phyloP scores from a whole-genome alignment of 2,113 vertebrate species.

The Bos javanicus region DNA sequence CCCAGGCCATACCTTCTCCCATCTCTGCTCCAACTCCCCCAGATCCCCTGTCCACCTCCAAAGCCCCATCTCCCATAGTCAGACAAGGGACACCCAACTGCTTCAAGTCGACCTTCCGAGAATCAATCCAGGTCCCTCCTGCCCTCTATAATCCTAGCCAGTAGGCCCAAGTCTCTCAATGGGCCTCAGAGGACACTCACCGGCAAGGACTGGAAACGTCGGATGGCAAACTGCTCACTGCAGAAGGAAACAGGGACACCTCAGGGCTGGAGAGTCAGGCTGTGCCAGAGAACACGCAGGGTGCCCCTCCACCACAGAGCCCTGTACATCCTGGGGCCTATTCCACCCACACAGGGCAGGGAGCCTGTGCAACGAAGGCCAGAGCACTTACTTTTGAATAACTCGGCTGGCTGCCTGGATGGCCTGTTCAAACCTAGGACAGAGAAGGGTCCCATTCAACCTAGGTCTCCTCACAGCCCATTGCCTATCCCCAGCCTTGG shows the following conservation, averaged over 20 bases:
- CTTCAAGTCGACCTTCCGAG: not conserved
- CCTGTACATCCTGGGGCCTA: not conserved
- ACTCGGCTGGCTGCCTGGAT: constrained; percentile 77
- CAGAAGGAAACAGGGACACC: not conserved
- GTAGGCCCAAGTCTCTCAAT: not conserved
- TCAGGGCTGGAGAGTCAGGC: not conserved
- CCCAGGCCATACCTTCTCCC: not conserved
- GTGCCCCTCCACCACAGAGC: not conserved
- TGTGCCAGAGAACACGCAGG: no score
- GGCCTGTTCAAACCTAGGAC: constrained; percentile 86
- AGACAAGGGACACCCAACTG: not conserved
- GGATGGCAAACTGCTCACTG: constrained; percentile 82
- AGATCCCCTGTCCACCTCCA: not conserved
- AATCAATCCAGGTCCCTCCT: not conserved
- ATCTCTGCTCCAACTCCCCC: not conserved
- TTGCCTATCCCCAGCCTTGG: not conserved
- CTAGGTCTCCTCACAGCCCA: not conserved
- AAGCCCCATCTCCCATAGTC: not conserved
- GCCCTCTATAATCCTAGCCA: not conserved
- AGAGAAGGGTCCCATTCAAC: not conserved
- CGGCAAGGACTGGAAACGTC: constrained; percentile 90
- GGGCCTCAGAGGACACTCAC: constrained; percentile 78
- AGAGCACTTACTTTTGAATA: constrained; percentile 83
- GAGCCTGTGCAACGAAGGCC: not conserved
- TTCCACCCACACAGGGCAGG: not conserved